These are phyloP conservation scores for Aphis gossypii DNA, from an alignment of 1,140 invertebrate species.

Conservation along the genomic window DNA sequence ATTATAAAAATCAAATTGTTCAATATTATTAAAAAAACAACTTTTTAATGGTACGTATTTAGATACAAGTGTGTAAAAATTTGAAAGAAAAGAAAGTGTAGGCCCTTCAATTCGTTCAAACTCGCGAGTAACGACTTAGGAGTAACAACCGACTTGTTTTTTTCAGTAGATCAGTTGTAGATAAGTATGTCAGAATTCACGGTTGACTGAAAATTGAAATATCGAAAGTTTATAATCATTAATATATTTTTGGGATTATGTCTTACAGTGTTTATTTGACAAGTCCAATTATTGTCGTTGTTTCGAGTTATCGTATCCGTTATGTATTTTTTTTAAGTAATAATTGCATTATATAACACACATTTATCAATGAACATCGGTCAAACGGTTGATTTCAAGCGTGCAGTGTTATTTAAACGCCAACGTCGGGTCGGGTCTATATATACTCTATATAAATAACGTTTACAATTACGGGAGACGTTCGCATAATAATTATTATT, in stretches of 20 bases:
- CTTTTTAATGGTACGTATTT: background rate
- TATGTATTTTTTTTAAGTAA: background rate
- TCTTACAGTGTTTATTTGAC: background rate
- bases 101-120: background rate
- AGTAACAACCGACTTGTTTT: background rate
- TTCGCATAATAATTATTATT: slow-evolving; percentile 14
- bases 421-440: background rate
- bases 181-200: no score
- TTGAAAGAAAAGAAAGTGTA: background rate
- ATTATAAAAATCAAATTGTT: background rate
- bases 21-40: background rate
- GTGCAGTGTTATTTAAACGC: background rate
- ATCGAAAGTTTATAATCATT: background rate
- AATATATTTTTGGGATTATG: background rate
- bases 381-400: background rate
- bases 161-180: background rate
- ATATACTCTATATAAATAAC: slow-evolving; percentile 41
- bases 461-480: background rate
- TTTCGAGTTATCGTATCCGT: background rate
- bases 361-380: background rate
- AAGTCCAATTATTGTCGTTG: background rate
- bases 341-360: background rate
- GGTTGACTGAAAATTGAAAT: background rate
- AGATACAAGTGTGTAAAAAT: background rate
- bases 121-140: no score